phyloP scores from a whole-genome alignment of 1,140 invertebrate species.

The Hylaeus volcanicus region DNA sequence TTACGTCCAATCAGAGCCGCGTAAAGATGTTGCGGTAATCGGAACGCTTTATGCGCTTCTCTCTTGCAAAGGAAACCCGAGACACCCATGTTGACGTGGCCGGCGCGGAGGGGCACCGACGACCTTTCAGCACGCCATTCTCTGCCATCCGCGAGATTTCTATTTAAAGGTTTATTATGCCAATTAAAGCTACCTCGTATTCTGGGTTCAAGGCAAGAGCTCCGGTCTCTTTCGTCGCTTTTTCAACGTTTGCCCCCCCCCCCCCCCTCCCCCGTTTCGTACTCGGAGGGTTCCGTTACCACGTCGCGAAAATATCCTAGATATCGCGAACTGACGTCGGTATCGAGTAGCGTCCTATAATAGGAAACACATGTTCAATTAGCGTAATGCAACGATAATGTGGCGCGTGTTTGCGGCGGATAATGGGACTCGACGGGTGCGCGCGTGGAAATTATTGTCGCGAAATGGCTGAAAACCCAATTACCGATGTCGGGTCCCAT shows the following conservation, averaged over 20 bases:
- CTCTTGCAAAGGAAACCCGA: neutral
- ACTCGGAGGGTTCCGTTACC: neutral
- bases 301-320: constrained; percentile 45
- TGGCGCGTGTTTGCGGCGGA: neutral
- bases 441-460: neutral
- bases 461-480: neutral
- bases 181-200: constrained; percentile 54
- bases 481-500: neutral
- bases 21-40: too few species aligned
- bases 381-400: constrained; percentile 9
- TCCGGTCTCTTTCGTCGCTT: too few species aligned
- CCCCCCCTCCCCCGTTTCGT: too few species aligned
- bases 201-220: neutral
- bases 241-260: too few species aligned
- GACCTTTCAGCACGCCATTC: constrained; percentile 56
- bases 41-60: neutral
- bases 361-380: constrained; percentile 10
- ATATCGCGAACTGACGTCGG: constrained; percentile 31
- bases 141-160: constrained; percentile 31
- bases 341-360: neutral
- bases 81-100: constrained; percentile 19
- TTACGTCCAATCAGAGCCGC: too few species aligned
- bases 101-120: constrained; percentile 35
- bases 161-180: constrained; percentile 60
- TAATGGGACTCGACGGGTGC: neutral